Conservation (phyloP, 2,797 vertebrate species). For the Oreortyx pictus region DNA sequence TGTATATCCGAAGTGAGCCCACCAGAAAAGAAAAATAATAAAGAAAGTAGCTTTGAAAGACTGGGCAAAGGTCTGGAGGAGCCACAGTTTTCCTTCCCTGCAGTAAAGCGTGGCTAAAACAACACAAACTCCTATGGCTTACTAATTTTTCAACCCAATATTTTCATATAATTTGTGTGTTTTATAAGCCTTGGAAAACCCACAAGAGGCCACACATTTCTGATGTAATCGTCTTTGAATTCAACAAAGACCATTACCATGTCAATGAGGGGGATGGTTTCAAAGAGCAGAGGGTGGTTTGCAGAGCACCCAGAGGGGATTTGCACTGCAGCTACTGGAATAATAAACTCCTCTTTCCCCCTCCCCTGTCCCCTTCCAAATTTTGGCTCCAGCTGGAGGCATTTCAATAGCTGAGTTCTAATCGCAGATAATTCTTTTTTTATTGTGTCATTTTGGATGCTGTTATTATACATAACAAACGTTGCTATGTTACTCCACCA, state of each 20-base stretch:
- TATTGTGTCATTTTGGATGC: conserved; percentile 76
- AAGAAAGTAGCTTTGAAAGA: conserved; percentile 74
- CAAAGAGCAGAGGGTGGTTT: conserved; percentile 66
- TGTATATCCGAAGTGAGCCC: conserved; percentile 56
- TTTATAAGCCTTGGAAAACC: conserved; percentile 83
- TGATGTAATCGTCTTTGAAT: conserved; percentile 89
- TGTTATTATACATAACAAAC: conserved; percentile 72
- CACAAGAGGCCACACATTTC: conserved; percentile 81
- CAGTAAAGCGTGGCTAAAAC: conserved; percentile 84
- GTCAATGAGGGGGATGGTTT: conserved; percentile 79
- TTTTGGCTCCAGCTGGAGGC: conserved; percentile 73
- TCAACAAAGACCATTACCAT: conserved; percentile 84
- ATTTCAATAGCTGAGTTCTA: conserved; percentile 74
- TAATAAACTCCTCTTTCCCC: conserved; percentile 80
- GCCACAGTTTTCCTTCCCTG: conserved; percentile 79
- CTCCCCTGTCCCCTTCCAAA: conserved; percentile 35
- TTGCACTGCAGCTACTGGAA: conserved; percentile 84
- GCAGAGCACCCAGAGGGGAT: conserved; percentile 79
- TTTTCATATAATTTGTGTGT: conserved; percentile 85
- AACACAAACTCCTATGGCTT: conserved; percentile 84
- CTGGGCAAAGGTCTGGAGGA: conserved; percentile 64
- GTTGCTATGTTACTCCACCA: conserved; percentile 72
- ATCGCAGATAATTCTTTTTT: conserved; percentile 82
- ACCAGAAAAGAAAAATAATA: conserved; percentile 77
- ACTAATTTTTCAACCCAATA: conserved; percentile 86